Evolutionary conservation across 2,888 invertebrate genomes (phyloP), one percentile per base, ranked within the genome.

Genomic region (Phoenoteleia sp.): DNA sequence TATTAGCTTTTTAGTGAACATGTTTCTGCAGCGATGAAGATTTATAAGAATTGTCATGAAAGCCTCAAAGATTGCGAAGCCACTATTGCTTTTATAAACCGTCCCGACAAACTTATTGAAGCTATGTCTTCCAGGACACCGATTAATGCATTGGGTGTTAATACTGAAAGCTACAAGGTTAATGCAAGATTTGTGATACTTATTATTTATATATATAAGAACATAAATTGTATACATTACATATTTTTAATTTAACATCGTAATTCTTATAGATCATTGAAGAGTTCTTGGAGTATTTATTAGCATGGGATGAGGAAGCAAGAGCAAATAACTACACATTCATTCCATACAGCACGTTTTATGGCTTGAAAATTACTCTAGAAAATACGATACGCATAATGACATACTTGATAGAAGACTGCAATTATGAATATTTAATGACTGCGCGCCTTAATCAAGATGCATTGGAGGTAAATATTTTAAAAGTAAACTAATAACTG

Each of bases 71-170:
- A 87, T 47, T 79, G 64, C 19, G 60, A 77, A 23, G 42, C 83
- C 27, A 86, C 86, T 0, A 58, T 83, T 19, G 17, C 47, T 25
- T 75, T 87, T 39, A 80, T 86, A 5, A 23, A 67, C 56, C 29
- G 75, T 17, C 52, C 86, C 0, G 29, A 82, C 36, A 58, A 76
- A 19, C 25, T 87, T 1, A 84, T 87, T 15, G 11, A 23, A 19
- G 81, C 86, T 13, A 86, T 88, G 86, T 83, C 71, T 64, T 84
- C 86, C 0, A 81, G 86, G n/a, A 81, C 75, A 6, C 79, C 85
- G 6, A n/a, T 27, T 13, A 42, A 75, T 54, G 86, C 85, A 29
- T 47, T 87, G 25, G 45, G 67, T 23, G 54, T 64, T 7, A 62
- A 72, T 27, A 71, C 33, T 58, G 45, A 60, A 76, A 72, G 54